A percentile compares a stretch with the other conserved stretches of the same genome.
phyloP scores from a whole-genome alignment of 2,888 invertebrate species.

The Amaurobius ferox region DNA sequence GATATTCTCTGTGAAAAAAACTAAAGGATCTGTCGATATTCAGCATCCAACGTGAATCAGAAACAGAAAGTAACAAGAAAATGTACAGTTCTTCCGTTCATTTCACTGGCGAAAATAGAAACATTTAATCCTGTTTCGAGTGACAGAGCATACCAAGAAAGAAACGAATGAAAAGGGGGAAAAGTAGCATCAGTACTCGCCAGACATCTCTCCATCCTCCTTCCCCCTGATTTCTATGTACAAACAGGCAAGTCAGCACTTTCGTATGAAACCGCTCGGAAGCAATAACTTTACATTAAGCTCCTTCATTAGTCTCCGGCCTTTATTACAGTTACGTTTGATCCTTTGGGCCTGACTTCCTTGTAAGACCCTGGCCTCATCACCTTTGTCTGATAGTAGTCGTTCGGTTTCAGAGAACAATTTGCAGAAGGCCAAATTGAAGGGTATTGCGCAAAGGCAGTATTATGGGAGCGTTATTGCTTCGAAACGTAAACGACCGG shows the following conservation, averaged over 20 bases:
- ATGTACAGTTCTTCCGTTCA: conserved; percentile 46
- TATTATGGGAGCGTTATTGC: conserved; percentile 46
- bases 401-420: conserved; percentile 53
- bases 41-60: conserved; percentile 35
- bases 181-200: conserved; percentile 27
- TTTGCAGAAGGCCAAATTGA: conserved; percentile 62
- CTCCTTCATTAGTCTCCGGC: conserved; percentile 61
- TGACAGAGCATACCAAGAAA: conserved; percentile 64
- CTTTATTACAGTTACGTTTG: conserved; percentile 58
- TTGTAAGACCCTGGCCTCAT: conserved; percentile 28
- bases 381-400: conserved; percentile 39
- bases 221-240: conserved; percentile 30
- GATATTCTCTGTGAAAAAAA: not conserved
- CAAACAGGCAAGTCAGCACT: conserved; percentile 21
- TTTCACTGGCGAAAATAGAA: conserved; percentile 65
- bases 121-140: conserved; percentile 67
- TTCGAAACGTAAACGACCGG: conserved; percentile 55
- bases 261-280: conserved; percentile 11
- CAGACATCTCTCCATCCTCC: conserved; percentile 51
- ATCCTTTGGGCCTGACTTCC: conserved; percentile 27
- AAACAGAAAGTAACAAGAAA: conserved; percentile 9
- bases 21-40: conserved; percentile 29
- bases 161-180: conserved; percentile 62
- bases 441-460: conserved; percentile 50
- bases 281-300: conserved; percentile 69